phyloP scores from a whole-genome alignment of 2,113 vertebrate genomes.

The Labeo rohita region DNA sequence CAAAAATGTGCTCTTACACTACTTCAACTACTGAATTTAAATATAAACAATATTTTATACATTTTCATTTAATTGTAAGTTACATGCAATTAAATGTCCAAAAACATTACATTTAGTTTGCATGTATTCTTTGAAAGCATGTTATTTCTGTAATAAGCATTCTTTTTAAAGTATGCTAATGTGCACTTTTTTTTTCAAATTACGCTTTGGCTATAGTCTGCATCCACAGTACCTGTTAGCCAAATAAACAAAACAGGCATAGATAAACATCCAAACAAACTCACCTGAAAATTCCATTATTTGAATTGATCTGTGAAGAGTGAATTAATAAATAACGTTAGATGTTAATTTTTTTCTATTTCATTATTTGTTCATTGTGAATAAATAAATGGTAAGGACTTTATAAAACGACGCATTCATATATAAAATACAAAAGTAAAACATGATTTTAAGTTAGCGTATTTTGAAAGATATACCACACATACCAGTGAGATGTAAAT shows the following conservation, averaged over 20 bases:
- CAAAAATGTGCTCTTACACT: too few species aligned
- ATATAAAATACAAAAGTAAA: not conserved
- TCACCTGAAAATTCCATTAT: conserved; percentile 4
- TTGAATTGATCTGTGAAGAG: not conserved
- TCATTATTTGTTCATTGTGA: not conserved
- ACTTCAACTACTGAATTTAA: too few species aligned
- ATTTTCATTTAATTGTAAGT: too few species aligned
- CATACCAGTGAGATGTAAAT: not conserved
- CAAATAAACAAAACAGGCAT: not conserved
- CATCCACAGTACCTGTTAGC: not conserved
- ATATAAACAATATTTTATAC: too few species aligned
- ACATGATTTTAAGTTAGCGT: not conserved
- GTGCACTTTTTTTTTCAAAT: not conserved
- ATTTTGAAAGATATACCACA: not conserved
- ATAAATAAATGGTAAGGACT: not conserved
- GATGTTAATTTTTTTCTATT: too few species aligned
- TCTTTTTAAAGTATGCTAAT: not conserved
- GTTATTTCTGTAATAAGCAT: not conserved
- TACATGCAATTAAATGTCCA: too few species aligned
- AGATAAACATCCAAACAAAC: not conserved
- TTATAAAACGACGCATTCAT: not conserved
- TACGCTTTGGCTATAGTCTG: not conserved
- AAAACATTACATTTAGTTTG: not conserved
- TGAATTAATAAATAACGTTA: not conserved
- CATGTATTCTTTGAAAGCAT: not conserved